Base-by-base conservation (phyloP, 2,888 invertebrate genomes). In the Melangyna quadrimaculata region DNA sequence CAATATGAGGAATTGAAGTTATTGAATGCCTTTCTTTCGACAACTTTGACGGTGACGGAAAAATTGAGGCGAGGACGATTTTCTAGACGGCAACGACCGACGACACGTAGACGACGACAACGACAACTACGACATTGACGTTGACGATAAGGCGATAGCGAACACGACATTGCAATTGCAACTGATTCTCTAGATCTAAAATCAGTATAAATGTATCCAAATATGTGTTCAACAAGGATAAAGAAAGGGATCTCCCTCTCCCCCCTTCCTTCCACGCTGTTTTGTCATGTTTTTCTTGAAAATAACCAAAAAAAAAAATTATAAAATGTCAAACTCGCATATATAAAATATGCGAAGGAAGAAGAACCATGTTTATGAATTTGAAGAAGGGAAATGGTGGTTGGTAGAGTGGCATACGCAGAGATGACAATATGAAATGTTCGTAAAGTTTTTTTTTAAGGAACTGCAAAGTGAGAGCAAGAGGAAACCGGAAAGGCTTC, bases 1-100 rank as follows among this genome's bases (percentile, higher is more conserved):
- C 86, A 86, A 86, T 86, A 81, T 78, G 70, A 81, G 63, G 77
- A 78, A 77, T 78, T 78, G 77, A 86, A 86, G 86, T 86, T 86
- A 81, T 78, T 77, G 81, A 86, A 86, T 81, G 81, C 77, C 73
- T 73, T 86, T 72, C 67, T 53, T 61, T 57, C 43, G 51, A 35
- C 14, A 10, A 27, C 57, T 48, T n/a, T n/a, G 57, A 69, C 40
- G 35, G 35, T 69, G 53, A 43, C 27, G 45, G 32, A 10, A 43
- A 53, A 22, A 37, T 32, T 10, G 48, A 53, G 17, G 53, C 35
- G 24, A 65, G 19, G n/a, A 51, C 9, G 5, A 24, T 32, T 43
- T 67, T 51, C 57, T 14, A 59, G 53, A 73, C 73, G 24, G 55
- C 63, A 45, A 73, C 73, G 24, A 63, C 63, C 57, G 27, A 53